Percentiles rank a stretch among this genome's conserved stretches.
Conservation (phyloP, 2,797 vertebrate species). For the Cynodonichthys magdalenae region DNA sequence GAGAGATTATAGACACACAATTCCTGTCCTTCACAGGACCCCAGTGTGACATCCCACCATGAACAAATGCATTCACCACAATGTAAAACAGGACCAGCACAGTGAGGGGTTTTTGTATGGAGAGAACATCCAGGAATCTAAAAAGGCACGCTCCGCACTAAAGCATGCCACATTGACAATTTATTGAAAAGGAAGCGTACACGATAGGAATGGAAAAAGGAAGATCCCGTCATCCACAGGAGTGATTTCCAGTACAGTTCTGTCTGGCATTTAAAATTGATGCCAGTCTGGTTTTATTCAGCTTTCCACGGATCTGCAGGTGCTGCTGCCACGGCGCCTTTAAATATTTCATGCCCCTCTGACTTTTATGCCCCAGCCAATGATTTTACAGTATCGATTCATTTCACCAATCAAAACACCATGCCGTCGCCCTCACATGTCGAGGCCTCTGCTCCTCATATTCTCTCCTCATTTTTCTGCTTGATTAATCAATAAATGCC, state of each 20-base stretch:
- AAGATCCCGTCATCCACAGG: conserved; percentile 60
- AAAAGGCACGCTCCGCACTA: conserved; percentile 23
- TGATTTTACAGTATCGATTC: conserved; percentile 70
- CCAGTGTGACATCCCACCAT: conserved; percentile 65
- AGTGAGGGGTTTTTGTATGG: conserved; percentile 43
- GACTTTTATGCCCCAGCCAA: conserved; percentile 60
- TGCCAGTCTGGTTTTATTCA: conserved; percentile 69
- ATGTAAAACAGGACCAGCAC: conserved; percentile 57
- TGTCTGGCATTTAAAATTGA: conserved; percentile 70
- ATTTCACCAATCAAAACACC: conserved; percentile 78
- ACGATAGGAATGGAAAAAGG: conserved; percentile 56
- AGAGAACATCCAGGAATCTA: conserved; percentile 53
- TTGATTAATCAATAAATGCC: conserved; percentile 86
- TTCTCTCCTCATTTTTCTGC: conserved; percentile 79
- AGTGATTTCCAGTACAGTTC: conserved; percentile 45
- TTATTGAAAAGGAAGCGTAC: conserved; percentile 63
- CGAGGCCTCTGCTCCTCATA: conserved; percentile 55
- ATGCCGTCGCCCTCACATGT: conserved; percentile 64
- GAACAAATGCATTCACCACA: conserved; percentile 49
- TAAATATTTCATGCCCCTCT: conserved; percentile 72
- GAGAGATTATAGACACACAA: conserved; percentile 73
- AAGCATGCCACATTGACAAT: conserved; percentile 46
- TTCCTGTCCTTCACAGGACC: conserved; percentile 69
- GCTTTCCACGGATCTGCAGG: conserved; percentile 55
- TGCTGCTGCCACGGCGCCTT: conserved; percentile 62